Percentiles rank a stretch among this genome's conserved stretches.
phyloP scores from a whole-genome alignment of 1,140 invertebrate genomes.

The Drosophila jambulina region DNA sequence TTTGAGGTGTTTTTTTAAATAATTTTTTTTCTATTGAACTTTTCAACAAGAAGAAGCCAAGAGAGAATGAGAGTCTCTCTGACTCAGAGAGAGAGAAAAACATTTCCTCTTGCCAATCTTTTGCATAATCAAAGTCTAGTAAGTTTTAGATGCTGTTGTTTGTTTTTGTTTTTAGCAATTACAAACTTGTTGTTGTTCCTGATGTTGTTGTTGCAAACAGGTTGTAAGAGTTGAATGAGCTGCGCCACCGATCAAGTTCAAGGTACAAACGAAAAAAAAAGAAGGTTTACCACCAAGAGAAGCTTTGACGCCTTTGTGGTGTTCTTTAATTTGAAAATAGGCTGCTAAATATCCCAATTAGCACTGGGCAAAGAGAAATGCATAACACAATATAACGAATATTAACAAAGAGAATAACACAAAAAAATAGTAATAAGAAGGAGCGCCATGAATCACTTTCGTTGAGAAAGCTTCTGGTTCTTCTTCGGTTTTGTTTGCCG shows the following conservation, averaged over 20 bases:
- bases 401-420: not conserved
- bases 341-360: conserved; percentile 55
- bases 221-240: conserved; percentile 75
- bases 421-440: not conserved
- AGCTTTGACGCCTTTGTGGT: not conserved
- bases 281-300: conserved; percentile 1
- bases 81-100: conserved; percentile 3
- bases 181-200: conserved; percentile 62
- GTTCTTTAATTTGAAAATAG: conserved; percentile 25
- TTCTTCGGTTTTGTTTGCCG: conserved; percentile 11
- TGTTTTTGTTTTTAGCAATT: conserved; percentile 55
- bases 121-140: conserved; percentile 66
- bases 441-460: conserved; percentile 73
- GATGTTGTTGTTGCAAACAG: conserved; percentile 64
- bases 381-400: conserved; percentile 40
- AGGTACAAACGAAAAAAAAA: conserved; percentile 52
- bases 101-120: conserved; percentile 64
- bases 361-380: conserved; percentile 71
- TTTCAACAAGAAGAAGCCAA: conserved; percentile 12
- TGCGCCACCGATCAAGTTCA: conserved; percentile 70
- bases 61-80: not conserved
- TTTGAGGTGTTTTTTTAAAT: not conserved
- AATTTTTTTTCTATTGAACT: not conserved
- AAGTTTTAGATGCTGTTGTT: conserved; percentile 14
- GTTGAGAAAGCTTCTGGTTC: conserved; percentile 72